phyloP scores from a whole-genome alignment of 2,888 invertebrate species.

The Campoletis raptor region DNA sequence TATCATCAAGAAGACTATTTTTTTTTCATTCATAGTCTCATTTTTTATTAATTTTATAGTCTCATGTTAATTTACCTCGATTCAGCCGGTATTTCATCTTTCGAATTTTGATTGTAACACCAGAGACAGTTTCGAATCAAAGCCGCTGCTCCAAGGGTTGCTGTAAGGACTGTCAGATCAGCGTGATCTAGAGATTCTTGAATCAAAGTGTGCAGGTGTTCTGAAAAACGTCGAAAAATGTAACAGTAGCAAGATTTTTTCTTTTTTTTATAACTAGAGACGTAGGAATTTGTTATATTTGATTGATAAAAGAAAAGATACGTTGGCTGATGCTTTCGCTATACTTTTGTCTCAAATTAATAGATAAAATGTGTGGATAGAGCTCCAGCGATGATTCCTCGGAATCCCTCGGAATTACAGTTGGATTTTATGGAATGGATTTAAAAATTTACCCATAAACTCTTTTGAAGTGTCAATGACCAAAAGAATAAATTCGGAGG shows the following conservation, averaged over 20 bases:
- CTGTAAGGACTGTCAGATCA: constrained; percentile 92
- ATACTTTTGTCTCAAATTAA: not conserved
- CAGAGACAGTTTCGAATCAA: constrained; percentile 92
- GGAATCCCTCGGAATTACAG: not conserved
- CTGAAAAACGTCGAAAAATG: constrained; percentile 81
- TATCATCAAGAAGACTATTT: not conserved
- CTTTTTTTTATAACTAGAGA: not conserved
- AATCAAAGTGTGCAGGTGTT: constrained; percentile 92
- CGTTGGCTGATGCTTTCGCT: not conserved
- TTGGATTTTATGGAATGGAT: not conserved
- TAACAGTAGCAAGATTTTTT: no score
- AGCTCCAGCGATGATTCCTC: no score
- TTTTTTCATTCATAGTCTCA: not conserved
- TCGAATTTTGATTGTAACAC: constrained; percentile 89
- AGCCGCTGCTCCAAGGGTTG: constrained; percentile 93
- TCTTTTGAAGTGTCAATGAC: constrained; percentile 91
- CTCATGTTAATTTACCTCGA: constrained; percentile 73
- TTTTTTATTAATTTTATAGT: not conserved
- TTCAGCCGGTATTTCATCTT: constrained; percentile 79
- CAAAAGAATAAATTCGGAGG: constrained; percentile 90
- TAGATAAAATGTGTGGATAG: not conserved
- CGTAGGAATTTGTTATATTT: not conserved
- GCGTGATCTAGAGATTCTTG: constrained; percentile 95
- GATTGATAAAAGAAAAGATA: not conserved
- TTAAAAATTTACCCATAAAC: constrained; percentile 86